Percentiles rank a stretch among this genome's conserved stretches.
phyloP scores from a whole-genome alignment of 1,140 invertebrate species.

The Ectropis grisescens region DNA sequence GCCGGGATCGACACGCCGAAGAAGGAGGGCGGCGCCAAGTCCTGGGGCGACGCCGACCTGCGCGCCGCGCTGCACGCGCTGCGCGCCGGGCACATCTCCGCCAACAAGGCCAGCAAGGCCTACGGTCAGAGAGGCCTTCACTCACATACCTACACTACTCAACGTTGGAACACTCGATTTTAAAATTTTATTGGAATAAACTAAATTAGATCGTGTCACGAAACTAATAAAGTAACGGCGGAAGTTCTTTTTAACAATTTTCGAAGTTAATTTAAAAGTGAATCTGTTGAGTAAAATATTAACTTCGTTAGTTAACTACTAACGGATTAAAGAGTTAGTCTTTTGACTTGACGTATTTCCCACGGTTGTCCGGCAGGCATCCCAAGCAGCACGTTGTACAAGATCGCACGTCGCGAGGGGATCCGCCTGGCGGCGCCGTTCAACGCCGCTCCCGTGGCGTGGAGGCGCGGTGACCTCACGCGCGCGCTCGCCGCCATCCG shows the following conservation, averaged over 20 bases:
- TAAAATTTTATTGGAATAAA: no score
- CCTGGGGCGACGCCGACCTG: constrained; percentile 88
- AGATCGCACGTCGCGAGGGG: constrained; percentile 89
- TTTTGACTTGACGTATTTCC: no score
- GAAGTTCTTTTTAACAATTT: no score
- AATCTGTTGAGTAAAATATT: no score
- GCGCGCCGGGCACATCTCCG: constrained; percentile 85
- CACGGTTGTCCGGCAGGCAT: no score
- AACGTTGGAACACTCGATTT: not conserved
- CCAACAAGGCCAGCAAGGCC: constrained; percentile 92
- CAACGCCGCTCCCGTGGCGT: constrained; percentile 91
- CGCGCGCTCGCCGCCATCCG: constrained; percentile 87
- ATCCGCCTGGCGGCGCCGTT: constrained; percentile 89
- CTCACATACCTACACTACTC: not conserved
- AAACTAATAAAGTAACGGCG: no score
- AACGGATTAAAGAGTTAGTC: no score
- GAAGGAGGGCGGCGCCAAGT: constrained; percentile 88
- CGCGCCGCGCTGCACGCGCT: constrained; percentile 85
- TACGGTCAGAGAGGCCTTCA: constrained; percentile 78
- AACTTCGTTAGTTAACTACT: no score
- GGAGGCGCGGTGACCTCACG: constrained; percentile 86
- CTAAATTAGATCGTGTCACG: no score
- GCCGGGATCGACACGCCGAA: constrained; percentile 91
- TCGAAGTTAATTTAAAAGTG: no score
- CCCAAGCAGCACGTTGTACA: constrained; percentile 90